phyloP scores from a whole-genome alignment of 2,113 vertebrate species.

The Carassius auratus region DNA sequence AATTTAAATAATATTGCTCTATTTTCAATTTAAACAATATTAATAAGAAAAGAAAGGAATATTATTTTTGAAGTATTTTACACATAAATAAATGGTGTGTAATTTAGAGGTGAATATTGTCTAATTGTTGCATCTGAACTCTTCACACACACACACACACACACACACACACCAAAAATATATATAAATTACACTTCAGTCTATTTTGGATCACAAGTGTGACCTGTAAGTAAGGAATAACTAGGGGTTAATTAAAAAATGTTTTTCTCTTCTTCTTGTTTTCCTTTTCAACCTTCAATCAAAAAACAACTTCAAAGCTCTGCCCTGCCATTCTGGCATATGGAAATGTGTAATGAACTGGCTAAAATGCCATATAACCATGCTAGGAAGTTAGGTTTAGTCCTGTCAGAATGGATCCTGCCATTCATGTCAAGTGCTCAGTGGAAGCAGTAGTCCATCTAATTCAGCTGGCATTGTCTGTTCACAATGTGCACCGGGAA shows the following conservation, averaged over 20 bases:
- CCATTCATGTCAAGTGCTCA: conserved; percentile 56
- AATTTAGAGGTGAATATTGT: neutral
- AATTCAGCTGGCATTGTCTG: conserved; percentile 74
- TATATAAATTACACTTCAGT: neutral
- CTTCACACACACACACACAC: too few relatives aligned
- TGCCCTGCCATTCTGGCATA: neutral
- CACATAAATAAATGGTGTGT: neutral
- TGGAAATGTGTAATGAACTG: conserved; percentile 39
- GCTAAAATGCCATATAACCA: conserved; percentile 50
- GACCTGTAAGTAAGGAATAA: neutral
- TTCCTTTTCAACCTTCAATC: neutral
- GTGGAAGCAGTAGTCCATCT: conserved; percentile 63
- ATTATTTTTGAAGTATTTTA: neutral
- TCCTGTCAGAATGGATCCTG: conserved; percentile 65
- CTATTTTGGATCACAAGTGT: neutral
- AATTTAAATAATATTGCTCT: neutral
- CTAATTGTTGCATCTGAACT: too few relatives aligned
- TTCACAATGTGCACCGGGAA: conserved; percentile 74
- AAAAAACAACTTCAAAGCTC: neutral
- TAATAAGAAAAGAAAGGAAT: neutral
- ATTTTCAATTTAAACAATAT: neutral
- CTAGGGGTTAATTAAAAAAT: neutral
- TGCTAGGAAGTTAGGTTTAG: conserved; percentile 64
- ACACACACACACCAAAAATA: too few relatives aligned
- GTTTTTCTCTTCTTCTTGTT: neutral